phyloP scores from a whole-genome alignment of 2,113 vertebrate species.

The Varanus komodoensis region DNA sequence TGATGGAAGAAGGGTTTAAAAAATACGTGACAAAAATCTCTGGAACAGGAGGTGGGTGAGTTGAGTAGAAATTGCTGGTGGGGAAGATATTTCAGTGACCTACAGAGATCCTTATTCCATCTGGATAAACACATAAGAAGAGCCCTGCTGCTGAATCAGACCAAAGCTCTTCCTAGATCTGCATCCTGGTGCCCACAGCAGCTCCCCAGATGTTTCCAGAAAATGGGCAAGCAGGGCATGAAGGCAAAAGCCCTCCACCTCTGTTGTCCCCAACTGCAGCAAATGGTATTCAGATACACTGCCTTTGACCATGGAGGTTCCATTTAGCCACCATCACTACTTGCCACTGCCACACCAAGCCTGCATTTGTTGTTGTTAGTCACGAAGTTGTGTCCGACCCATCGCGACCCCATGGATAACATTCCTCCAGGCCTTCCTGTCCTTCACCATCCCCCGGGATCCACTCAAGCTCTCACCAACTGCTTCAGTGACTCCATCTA shows the following conservation, averaged over 20 bases:
- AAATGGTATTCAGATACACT: background rate
- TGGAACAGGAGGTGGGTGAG: background rate
- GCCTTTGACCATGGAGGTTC: background rate
- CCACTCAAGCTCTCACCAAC: no score
- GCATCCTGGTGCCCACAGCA: background rate
- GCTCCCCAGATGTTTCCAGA: no score
- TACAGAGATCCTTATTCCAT: background rate
- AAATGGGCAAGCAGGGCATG: no score
- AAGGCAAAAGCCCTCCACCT: background rate
- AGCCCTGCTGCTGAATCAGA: background rate
- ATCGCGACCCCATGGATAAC: no score
- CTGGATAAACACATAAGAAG: background rate
- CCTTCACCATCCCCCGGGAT: no score
- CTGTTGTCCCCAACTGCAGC: background rate
- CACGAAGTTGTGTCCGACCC: no score
- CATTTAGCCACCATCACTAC: no score
- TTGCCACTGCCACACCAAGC: no score
- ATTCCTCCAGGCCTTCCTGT: no score
- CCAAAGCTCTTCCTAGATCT: background rate
- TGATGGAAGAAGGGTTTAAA: background rate
- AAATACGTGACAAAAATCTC: background rate
- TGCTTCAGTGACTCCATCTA: no score
- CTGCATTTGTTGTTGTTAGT: no score
- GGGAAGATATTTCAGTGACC: background rate
- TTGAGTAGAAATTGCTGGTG: background rate